These are phyloP conservation scores for Rynchops niger DNA, from an alignment of 2,113 vertebrate genomes.

Conservation along the genomic window DNA sequence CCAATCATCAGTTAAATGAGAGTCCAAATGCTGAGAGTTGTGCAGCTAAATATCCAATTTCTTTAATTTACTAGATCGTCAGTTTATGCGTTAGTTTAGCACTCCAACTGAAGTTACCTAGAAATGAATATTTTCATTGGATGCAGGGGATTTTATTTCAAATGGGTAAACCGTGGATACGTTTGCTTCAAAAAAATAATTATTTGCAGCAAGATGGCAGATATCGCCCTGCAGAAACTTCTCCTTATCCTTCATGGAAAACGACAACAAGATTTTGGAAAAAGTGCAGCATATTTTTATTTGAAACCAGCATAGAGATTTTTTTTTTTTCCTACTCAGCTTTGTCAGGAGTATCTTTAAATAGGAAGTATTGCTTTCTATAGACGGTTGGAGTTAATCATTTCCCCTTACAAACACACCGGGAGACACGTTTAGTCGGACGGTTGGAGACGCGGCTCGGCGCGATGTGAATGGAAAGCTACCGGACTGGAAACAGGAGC, in stretches of 20 bases:
- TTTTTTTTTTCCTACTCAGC: neutral
- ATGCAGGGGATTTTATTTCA: neutral
- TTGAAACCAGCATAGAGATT: neutral
- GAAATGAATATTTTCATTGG: neutral
- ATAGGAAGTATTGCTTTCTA: slow-evolving; percentile 46
- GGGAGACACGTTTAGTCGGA: neutral
- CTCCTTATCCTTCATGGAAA: neutral
- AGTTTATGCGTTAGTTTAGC: neutral
- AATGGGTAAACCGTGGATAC: neutral
- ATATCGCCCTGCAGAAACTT: neutral
- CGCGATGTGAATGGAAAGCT: slow-evolving; percentile 34
- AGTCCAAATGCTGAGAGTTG: neutral
- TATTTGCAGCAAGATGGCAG: neutral
- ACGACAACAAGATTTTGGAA: neutral
- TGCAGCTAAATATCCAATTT: neutral
- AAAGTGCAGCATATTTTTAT: neutral
- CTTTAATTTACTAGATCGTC: neutral
- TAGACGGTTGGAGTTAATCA: slow-evolving; percentile 5
- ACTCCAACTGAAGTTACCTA: neutral
- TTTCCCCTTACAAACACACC: slow-evolving; percentile 20
- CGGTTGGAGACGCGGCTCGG: neutral
- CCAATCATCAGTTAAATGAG: neutral
- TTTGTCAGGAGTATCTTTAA: neutral
- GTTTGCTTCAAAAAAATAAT: neutral
- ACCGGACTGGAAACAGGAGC: neutral